Base-by-base conservation (phyloP, 37 sponge, comb jelly and placozoan genomes). In the Mnemiopsis leidyi region DNA sequence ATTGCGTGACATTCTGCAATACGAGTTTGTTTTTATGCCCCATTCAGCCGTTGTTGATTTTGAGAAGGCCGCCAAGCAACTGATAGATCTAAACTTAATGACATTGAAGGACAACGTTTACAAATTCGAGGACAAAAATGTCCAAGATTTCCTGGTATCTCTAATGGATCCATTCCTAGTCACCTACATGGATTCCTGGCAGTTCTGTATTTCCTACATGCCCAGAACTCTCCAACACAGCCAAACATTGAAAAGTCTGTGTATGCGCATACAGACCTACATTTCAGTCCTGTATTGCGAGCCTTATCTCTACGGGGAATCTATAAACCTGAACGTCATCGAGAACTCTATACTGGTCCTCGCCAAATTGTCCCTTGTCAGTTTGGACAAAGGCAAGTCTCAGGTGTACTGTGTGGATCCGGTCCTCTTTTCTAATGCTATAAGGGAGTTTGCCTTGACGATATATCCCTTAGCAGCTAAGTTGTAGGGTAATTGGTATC, bases 1-100 rank as follows among this genome's bases (percentile, higher is more conserved):
- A 79, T 3, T 79, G 20, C 82, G 82, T 30, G 37, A 79, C 23
- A 35, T 79, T 1, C 2, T 79, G 37, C 23, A 23, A 5, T 16
- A 32, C 20, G 82, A 79, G 36, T 79, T 79, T 31, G 38, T 79
- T 20, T 79, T 79, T 31, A 79, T 79, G 82, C 36, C 82, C 29
- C 21, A 35, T 31, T 35, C 36, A 79, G 82, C 21, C 1, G 23
- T 5, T 34, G 36, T 7, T 35, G 82, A 79, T 31, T 32, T 79
- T 16, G 36, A 79, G 7, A 23, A 79, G 9, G 35, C 82, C 7
- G n/a, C 29, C 3, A 25, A 69, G 21, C 73, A 28, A 21, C 73
- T 69, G n/a, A 28, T 21, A n/a, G 21, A 25, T 25, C 28, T 69
- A 28, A 25, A 25, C 21, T 20, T 79, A 29, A 9, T 35, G 37